These are phyloP conservation scores for Lophotis ruficrista DNA, from an alignment of 2,113 vertebrate species.

Conservation along the genomic window DNA sequence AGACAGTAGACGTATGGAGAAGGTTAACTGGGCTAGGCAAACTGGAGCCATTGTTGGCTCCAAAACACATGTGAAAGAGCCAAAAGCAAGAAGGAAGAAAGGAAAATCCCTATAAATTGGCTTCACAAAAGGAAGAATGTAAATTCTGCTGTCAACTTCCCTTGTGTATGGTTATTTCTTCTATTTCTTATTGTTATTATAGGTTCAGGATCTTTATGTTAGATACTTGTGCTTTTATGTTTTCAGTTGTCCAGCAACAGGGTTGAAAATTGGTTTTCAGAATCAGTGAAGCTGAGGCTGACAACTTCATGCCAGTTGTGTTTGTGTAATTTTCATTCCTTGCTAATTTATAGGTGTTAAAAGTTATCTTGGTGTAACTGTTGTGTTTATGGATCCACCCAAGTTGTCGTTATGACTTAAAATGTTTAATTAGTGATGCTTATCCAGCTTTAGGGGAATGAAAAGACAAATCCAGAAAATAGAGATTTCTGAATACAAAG, in stretches of 20 bases:
- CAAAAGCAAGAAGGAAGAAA: background rate
- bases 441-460: background rate
- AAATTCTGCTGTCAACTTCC: slow-evolving; percentile 27
- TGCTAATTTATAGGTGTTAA: background rate
- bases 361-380: background rate
- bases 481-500: background rate
- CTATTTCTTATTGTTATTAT: background rate
- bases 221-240: background rate
- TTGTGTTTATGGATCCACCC: background rate
- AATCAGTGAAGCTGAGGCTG: background rate
- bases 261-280: background rate
- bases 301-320: background rate
- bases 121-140: slow-evolving; percentile 12
- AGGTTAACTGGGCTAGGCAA: slow-evolving; percentile 50
- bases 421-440: background rate
- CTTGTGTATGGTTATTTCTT: background rate
- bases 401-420: background rate
- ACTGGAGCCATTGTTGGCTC: slow-evolving; percentile 55
- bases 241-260: background rate
- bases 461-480: background rate
- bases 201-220: background rate
- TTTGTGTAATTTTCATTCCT: background rate
- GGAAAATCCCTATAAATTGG: background rate
- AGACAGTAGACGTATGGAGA: slow-evolving; percentile 58
- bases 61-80: background rate